phyloP scores from a whole-genome alignment of 2,888 invertebrate genomes.

The Lutraria lutraria region DNA sequence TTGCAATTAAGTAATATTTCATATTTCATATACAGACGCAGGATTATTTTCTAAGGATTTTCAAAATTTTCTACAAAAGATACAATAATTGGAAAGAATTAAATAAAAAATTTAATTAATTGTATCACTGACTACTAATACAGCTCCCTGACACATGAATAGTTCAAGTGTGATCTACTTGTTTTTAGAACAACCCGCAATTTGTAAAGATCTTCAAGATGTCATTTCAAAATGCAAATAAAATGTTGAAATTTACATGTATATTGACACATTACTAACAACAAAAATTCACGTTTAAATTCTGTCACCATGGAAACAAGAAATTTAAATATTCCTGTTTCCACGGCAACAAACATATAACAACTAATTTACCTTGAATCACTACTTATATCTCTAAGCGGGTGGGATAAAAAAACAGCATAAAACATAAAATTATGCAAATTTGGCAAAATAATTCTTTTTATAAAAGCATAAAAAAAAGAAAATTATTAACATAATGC shows the following conservation, averaged over 20 bases:
- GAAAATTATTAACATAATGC: not conserved
- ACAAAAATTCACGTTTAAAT: not conserved
- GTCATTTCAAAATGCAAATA: not conserved
- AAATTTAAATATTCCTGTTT: not conserved
- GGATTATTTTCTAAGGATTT: not conserved
- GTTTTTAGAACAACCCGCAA: no score
- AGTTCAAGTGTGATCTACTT: no score
- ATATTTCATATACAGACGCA: not conserved
- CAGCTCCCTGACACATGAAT: not conserved
- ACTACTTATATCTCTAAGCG: not conserved
- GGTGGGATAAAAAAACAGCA: conserved; percentile 19
- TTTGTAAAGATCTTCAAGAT: not conserved
- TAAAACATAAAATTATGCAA: not conserved
- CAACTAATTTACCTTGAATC: conserved; percentile 17
- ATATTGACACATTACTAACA: conserved; percentile 4
- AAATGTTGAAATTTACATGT: not conserved
- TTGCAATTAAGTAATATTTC: not conserved
- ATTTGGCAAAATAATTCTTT: not conserved
- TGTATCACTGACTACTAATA: not conserved
- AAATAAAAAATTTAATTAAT: not conserved
- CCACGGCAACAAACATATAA: conserved; percentile 20
- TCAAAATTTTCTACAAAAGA: no score
- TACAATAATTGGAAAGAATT: not conserved
- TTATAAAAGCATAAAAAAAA: conserved; percentile 6
- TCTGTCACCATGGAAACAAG: not conserved